phyloP scores from a whole-genome alignment of 2,888 invertebrate genomes.

The Teleogryllus oceanicus region DNA sequence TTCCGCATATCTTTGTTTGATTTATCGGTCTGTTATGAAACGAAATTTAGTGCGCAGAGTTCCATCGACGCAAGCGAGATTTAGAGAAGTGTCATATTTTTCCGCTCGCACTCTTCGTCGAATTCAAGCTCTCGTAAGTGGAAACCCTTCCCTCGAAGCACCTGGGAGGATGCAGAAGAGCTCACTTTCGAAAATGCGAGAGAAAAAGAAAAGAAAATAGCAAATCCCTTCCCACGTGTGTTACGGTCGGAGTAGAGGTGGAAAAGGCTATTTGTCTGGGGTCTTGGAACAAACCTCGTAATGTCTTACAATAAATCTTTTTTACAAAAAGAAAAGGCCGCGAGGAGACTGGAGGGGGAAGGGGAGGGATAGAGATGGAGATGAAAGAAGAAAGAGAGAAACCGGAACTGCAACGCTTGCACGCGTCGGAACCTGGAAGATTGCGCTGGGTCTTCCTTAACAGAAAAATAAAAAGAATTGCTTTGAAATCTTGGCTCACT shows the following conservation, averaged over 20 bases:
- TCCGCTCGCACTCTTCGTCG: background rate
- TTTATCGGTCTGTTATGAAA: background rate
- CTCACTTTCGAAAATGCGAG: background rate
- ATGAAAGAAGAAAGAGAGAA: background rate
- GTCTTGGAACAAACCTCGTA: background rate
- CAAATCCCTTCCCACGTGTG: background rate
- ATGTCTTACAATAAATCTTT: slow-evolving; percentile 18
- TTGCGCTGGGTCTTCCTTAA: too few species aligned
- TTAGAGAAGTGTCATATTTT: slow-evolving; percentile 5
- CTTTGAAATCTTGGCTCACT: too few species aligned
- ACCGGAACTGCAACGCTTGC: background rate
- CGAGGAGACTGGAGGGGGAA: background rate
- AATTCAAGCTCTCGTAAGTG: background rate
- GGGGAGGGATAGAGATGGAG: background rate
- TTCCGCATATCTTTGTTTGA: background rate
- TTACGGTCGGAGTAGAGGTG: background rate
- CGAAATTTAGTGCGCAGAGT: background rate
- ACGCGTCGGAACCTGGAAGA: too few species aligned
- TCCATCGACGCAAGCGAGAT: background rate
- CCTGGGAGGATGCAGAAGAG: background rate
- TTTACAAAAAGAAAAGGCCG: background rate
- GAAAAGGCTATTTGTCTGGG: slow-evolving; percentile 6
- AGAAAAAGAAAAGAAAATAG: background rate
- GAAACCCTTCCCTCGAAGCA: background rate
- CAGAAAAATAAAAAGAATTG: too few species aligned